phyloP scores from a whole-genome alignment of 2,888 invertebrate species.

The Hyles lineata region DNA sequence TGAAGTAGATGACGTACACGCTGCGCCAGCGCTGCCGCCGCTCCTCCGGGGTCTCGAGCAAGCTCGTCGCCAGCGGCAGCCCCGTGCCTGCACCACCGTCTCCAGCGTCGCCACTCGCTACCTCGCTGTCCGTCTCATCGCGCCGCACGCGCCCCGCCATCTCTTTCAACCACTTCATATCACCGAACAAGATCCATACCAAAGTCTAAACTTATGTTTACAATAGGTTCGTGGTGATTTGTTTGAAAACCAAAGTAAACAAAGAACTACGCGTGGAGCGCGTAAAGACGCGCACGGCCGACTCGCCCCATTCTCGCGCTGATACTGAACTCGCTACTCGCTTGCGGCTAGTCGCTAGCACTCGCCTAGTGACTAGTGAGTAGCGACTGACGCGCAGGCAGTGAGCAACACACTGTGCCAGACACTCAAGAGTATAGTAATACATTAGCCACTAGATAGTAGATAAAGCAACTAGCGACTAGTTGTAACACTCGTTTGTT shows the following conservation, averaged over 20 bases:
- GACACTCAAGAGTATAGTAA: too few species aligned
- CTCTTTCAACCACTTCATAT: constrained; percentile 68
- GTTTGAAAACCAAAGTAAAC: constrained; percentile 42
- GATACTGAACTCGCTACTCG: constrained; percentile 27
- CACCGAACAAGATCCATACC: constrained; percentile 9
- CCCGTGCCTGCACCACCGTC: constrained; percentile 26
- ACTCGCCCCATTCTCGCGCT: constrained; percentile 41
- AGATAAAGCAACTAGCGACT: background rate
- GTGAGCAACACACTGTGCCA: too few species aligned
- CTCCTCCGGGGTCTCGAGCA: constrained; percentile 88
- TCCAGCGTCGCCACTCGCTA: constrained; percentile 31
- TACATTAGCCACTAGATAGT: too few species aligned
- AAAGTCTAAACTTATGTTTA: constrained; percentile 12
- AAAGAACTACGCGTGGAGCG: constrained; percentile 41
- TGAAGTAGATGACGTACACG: constrained; percentile 92
- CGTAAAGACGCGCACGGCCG: constrained; percentile 31
- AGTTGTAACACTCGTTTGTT: background rate
- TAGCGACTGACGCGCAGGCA: too few species aligned
- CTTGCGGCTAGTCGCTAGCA: constrained; percentile 1
- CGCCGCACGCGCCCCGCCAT: constrained; percentile 45
- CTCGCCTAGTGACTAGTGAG: constrained; percentile 4
- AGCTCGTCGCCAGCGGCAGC: constrained; percentile 34
- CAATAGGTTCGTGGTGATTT: constrained; percentile 1
- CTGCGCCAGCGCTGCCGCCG: constrained; percentile 90
- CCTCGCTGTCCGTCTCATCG: constrained; percentile 34